Conservation (phyloP, 2,797 vertebrate species). For the Scomberomorus guttatus region DNA sequence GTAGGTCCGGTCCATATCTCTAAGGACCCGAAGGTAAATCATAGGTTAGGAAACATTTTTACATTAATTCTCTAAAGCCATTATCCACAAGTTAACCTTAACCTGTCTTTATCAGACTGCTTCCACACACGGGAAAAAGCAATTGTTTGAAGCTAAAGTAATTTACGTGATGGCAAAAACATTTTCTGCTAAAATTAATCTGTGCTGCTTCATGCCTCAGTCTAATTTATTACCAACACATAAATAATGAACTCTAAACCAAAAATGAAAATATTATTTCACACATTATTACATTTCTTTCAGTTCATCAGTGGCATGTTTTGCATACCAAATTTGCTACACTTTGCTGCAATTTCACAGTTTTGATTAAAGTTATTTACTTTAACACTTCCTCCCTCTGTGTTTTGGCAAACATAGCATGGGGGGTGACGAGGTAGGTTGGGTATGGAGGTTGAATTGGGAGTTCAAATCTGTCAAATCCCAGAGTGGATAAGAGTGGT, state of each 20-base stretch:
- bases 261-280: conserved; percentile 76
- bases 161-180: conserved; percentile 63
- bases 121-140: conserved; percentile 24
- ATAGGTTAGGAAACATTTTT: conserved; percentile 19
- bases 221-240: conserved; percentile 63
- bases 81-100: conserved; percentile 55
- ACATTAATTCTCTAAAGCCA: conserved; percentile 37
- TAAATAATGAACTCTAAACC: conserved; percentile 65
- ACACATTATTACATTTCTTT: conserved; percentile 66
- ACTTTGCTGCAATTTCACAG: conserved; percentile 56
- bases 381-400: conserved; percentile 33
- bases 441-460: neutral
- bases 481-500: conserved; percentile 11
- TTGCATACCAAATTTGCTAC: conserved; percentile 60
- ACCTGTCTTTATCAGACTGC: conserved; percentile 43
- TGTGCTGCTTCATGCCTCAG: conserved; percentile 45
- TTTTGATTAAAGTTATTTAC: conserved; percentile 61
- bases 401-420: conserved; percentile 48
- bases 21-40: conserved; percentile 21
- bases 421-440: neutral
- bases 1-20: conserved; percentile 19
- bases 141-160: conserved; percentile 57
- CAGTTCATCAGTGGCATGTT: conserved; percentile 64
- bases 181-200: conserved; percentile 57
- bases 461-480: conserved; percentile 24